These are phyloP conservation scores for Corydoras sp. DNA, from an alignment of 2,113 vertebrate genomes.

Conservation along the genomic window DNA sequence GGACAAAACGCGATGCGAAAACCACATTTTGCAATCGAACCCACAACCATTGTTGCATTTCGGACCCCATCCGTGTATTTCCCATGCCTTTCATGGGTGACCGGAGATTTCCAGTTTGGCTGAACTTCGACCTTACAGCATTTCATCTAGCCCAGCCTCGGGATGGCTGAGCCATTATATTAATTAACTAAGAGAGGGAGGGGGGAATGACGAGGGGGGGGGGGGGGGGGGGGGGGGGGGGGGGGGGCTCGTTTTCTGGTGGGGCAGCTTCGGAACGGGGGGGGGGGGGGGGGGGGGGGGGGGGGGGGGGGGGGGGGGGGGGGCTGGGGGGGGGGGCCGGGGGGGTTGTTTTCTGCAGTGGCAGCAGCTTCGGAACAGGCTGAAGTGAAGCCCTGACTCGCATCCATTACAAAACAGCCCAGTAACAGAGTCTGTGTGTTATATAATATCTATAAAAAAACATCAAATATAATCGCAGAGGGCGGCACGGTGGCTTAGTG, in stretches of 20 bases:
- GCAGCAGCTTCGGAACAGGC: conserved; percentile 35
- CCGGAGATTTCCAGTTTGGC: conserved; percentile 25
- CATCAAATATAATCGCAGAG: not conserved
- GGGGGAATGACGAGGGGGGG: conserved; percentile 13
- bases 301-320: too few relatives aligned
- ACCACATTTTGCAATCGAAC: not conserved
- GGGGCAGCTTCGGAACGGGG: too few relatives aligned
- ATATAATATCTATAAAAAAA: too few relatives aligned
- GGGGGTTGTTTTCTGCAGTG: conserved; percentile 30
- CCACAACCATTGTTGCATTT: conserved; percentile 2
- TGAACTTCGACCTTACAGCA: conserved; percentile 33
- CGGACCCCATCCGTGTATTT: not conserved
- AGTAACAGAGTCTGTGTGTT: conserved; percentile 7
- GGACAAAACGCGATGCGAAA: not conserved
- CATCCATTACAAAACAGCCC: conserved; percentile 40
- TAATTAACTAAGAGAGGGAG: conserved; percentile 38
- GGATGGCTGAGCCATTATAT: conserved; percentile 31
- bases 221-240: too few relatives aligned
- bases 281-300: too few relatives aligned
- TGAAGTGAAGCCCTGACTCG: conserved; percentile 36
- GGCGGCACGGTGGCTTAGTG: too few relatives aligned
- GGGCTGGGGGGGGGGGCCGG: conserved; percentile 13
- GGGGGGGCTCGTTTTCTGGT: too few relatives aligned
- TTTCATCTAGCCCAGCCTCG: not conserved
- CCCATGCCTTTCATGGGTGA: not conserved